phyloP scores from a whole-genome alignment of 2,797 vertebrate genomes.

The Rallus crepitans region DNA sequence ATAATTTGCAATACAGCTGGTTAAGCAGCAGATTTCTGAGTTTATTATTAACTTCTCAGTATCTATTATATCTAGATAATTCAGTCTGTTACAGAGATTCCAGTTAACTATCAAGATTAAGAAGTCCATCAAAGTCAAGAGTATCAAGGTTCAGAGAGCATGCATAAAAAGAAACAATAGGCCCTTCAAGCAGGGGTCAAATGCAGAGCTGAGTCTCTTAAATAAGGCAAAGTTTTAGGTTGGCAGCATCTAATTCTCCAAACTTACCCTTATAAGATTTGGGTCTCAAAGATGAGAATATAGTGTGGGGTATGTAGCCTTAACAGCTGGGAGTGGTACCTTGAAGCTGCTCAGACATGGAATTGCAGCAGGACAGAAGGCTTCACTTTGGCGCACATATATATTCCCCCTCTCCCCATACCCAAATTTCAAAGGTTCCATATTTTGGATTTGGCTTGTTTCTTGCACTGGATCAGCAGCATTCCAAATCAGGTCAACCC shows the following conservation, averaged over 20 bases:
- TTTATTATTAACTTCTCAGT: constrained; percentile 44
- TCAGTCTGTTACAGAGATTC: neutral
- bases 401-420: accelerated
- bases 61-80: neutral
- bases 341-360: neutral
- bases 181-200: neutral
- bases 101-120: neutral
- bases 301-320: neutral
- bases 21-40: neutral
- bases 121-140: neutral
- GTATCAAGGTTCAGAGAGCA: neutral
- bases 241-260: neutral
- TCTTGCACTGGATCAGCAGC: neutral
- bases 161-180: neutral
- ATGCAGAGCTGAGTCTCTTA: neutral
- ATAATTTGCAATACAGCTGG: neutral
- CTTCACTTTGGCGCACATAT: neutral
- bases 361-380: neutral
- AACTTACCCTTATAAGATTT: neutral
- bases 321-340: neutral
- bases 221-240: neutral
- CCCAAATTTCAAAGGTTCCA: neutral
- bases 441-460: neutral
- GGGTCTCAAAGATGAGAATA: neutral
- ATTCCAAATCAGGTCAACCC: neutral